Evolutionary conservation across 2,888 invertebrate genomes (phyloP), one percentile per base, ranked within the genome.

Genomic region (Aplocera efformata): DNA sequence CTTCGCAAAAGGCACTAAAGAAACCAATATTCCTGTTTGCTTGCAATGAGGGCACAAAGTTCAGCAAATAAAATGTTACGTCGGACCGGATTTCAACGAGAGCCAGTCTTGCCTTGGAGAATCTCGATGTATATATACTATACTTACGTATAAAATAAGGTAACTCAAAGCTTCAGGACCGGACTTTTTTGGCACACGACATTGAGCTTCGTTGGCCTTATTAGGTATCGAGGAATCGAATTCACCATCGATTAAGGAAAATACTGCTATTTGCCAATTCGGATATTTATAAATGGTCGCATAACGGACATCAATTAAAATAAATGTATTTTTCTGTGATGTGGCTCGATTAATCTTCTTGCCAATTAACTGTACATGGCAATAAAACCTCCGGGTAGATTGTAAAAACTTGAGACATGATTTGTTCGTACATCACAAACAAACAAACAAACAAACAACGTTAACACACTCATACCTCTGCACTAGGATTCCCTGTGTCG

Each of bases 111-210:
- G 68, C 66, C 69, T 72, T 72, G 68, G 59, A 67, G 56, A 63
- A 66, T 61, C 66, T 64, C 67, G 67, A 63, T 70, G 34, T 23
- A 35, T 36, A 37, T 13, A 33, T 27, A 7, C 27, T 26, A 32
- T 10, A 22, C 22, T 17, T 43, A 33, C 10, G 17, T 27, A 36
- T 40, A 36, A 43, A 67, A 57, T 69, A 66, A 62, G 48, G 60
- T 54, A 62, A 63, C 43, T 50, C 37, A 41, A 27, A 62, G 53
- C 56, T 58, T 64, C 63, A 57, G 43, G 57, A 60, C 62, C 58
- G 58, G 64, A 65, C 64, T 68, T 76, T 74, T 77, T 76, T 74
- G 72, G 77, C 68, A 67, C 69, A 68, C 60, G 70, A 50, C 76
- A 77, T 72, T 74, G 74, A 66, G 50, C 60, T 52, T 53, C 58